Conservation (phyloP, 2,797 vertebrate genomes). For the Sphenopsis melanotis region DNA sequence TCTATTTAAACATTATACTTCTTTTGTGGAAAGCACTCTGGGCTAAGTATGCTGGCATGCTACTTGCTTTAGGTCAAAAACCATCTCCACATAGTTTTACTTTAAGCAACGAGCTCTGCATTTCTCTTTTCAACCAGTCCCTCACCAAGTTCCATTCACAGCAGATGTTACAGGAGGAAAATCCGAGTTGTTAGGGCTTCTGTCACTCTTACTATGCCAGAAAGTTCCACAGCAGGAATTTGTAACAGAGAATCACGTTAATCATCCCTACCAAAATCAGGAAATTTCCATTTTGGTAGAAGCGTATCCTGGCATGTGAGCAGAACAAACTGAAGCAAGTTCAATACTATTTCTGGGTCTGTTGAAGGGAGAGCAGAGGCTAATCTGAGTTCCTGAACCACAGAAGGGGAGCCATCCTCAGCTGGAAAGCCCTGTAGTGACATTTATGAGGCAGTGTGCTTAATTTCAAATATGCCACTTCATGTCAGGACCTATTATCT, state of each 20-base stretch:
- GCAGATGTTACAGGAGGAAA: neutral
- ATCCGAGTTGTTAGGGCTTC: neutral
- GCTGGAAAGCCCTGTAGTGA: neutral
- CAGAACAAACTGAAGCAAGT: neutral
- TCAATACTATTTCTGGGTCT: neutral
- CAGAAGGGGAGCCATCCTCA: neutral
- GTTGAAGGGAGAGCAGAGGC: neutral
- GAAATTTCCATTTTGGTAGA: neutral
- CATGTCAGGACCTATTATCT: neutral
- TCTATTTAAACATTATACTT: neutral
- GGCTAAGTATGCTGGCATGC: neutral
- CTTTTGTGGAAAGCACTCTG: neutral
- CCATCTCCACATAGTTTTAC: neutral
- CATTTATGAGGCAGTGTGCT: neutral
- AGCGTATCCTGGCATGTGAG: neutral
- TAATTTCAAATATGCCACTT: neutral
- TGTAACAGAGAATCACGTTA: neutral
- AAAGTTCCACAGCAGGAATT: neutral
- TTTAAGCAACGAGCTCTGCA: neutral
- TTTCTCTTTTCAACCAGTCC: neutral
- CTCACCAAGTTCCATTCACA: neutral
- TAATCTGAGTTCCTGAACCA: neutral
- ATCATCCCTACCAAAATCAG: neutral
- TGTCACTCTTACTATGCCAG: neutral
- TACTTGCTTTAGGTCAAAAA: neutral